Base-by-base conservation (phyloP, 2,113 vertebrate species). In the Passerina amoena region DNA sequence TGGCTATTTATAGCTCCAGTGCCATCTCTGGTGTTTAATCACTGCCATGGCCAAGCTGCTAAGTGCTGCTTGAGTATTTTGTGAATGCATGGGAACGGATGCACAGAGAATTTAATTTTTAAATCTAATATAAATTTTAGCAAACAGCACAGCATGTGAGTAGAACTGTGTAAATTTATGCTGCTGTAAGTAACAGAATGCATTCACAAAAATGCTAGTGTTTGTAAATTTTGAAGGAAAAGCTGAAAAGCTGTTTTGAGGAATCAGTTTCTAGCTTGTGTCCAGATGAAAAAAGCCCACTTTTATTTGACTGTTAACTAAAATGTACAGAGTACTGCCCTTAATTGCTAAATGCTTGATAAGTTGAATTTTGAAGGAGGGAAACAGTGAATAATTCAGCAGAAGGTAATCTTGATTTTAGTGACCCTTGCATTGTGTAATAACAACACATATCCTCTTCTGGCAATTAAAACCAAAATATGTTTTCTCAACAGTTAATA, bases 331-430 rank as follows among this genome's bases (percentile, higher is more conserved):
- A 64, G 12, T n/a, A 6, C 54, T 82, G 63, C 57, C 53, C 51
- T 92, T 94, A 87, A 77, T 82, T 91, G 24, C 48, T 85, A 80
- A 88, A 57, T 65, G 22, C 44, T 69, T 88, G 25, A 20, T 88
- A 73, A 77, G 40, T 50, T 73, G 45, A 64, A 68, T 63, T 70
- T 85, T 51, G 14, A 68, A 71, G 35, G 37, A 69, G 28, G 6
- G 6, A 4, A 76, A 38, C 5, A 72, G n/a, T 14, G 25, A 80
- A 72, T 79, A 82, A 69, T 50, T 75, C 7, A 65, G 10, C 16
- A 66, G 38, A 86, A 70, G 30, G 3, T 37, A 13, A 9, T 82
- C 27, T 59, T 71, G 30, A 51, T 12, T 76, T 72, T 61, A 51
- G 15, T 72, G 44, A 3, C 51, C 69, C 78, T 71, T 69, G 8